These are phyloP conservation scores for Eumacrocentrus americanus DNA, from an alignment of 2,888 invertebrate genomes.

Conservation along the genomic window DNA sequence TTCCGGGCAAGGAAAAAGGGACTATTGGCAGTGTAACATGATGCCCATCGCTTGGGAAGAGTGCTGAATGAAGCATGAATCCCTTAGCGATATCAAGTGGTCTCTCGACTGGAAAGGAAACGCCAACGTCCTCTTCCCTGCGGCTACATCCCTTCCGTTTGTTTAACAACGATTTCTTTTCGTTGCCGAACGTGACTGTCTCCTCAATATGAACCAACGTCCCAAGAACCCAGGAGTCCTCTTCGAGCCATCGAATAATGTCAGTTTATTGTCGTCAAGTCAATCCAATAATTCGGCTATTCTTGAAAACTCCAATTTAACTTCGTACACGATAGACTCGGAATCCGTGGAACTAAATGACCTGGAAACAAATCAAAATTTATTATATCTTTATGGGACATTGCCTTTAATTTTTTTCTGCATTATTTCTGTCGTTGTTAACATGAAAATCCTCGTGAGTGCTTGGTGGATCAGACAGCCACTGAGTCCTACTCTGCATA, in stretches of 20 bases:
- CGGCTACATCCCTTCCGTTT: no score
- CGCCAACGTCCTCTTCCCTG: neutral
- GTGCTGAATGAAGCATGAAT: neutral
- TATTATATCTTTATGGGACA: slow-evolving; percentile 45
- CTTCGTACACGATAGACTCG: no score
- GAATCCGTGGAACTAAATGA: no score
- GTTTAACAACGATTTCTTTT: neutral
- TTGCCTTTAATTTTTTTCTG: slow-evolving; percentile 63
- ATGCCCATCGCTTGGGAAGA: neutral
- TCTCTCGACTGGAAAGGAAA: neutral
- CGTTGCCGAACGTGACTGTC: neutral
- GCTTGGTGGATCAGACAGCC: slow-evolving; percentile 66
- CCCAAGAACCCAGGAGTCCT: neutral
- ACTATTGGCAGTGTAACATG: no score
- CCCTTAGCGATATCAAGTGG: neutral
- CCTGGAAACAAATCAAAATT: neutral
- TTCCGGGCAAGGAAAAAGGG: no score
- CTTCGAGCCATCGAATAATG: neutral
- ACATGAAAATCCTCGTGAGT: slow-evolving; percentile 65
- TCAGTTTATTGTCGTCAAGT: neutral
- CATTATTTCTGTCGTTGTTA: slow-evolving; percentile 64
- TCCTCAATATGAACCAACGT: neutral
- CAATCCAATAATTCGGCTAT: neutral
- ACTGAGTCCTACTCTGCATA: slow-evolving; percentile 66
- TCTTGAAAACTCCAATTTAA: no score